Evolutionary conservation across 2,113 vertebrate species (phyloP).

Genomic region (Perccottus glenii): DNA sequence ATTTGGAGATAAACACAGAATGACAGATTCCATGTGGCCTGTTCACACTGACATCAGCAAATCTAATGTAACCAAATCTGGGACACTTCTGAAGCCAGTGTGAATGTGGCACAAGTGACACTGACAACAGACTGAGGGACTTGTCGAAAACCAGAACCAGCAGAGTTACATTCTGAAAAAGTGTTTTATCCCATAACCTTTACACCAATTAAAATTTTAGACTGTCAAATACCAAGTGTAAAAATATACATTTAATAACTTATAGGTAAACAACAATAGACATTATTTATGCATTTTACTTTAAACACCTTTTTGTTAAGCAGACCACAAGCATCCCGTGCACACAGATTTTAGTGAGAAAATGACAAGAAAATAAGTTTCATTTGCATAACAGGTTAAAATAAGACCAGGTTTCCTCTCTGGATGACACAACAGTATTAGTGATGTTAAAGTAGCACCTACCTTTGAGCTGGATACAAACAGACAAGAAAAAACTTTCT

Average conservation of each 20-base stretch:
- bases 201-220: conserved; percentile 31
- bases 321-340: conserved; percentile 56
- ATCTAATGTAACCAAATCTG: too few relatives aligned
- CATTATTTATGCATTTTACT: conserved; percentile 65
- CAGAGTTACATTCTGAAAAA: conserved; percentile 68
- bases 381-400: conserved; percentile 68
- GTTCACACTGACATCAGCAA: too few relatives aligned
- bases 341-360: conserved; percentile 51
- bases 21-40: too few relatives aligned
- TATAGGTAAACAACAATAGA: conserved; percentile 67
- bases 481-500: conserved; percentile 36
- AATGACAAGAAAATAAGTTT: conserved; percentile 52
- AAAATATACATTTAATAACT: conserved; percentile 76
- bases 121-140: conserved; percentile 21
- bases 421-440: conserved; percentile 25
- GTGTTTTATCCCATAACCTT: conserved; percentile 10
- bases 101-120: conserved; percentile 48
- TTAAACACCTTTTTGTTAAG: conserved; percentile 50
- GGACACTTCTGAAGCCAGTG: too few relatives aligned
- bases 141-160: conserved; percentile 53
- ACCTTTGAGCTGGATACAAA: conserved; percentile 30
- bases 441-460: conserved; percentile 69
- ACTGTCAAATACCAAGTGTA: conserved; percentile 54
- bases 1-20: too few relatives aligned
- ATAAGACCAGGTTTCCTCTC: conserved; percentile 52